Evolutionary conservation across 2,113 vertebrate species (phyloP).

Genomic region (Puma concolor): DNA sequence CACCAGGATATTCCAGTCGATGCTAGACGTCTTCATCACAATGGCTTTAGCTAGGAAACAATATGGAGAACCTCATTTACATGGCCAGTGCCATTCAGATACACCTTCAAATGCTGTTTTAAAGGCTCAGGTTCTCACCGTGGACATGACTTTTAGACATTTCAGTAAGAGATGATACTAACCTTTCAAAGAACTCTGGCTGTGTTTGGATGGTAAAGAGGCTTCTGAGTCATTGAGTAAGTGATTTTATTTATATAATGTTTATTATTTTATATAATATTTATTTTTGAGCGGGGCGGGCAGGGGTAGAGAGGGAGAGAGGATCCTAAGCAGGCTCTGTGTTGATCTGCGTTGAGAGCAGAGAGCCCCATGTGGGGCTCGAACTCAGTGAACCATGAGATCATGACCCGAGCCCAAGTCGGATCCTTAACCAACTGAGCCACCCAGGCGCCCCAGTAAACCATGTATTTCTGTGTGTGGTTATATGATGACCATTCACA

Average conservation of each 20-base stretch:
- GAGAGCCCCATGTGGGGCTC: too few relatives aligned
- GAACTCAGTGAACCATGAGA: too few relatives aligned
- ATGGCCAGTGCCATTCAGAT: neutral
- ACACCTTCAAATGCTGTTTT: neutral
- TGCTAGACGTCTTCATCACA: neutral
- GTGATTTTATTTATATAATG: neutral
- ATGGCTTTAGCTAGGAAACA: neutral
- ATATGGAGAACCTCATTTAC: neutral
- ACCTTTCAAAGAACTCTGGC: neutral
- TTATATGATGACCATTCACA: neutral
- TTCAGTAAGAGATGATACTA: neutral
- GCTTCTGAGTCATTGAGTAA: neutral
- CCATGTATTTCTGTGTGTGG: neutral
- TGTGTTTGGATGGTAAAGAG: neutral
- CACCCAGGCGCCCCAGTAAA: neutral
- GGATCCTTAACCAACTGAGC: too few relatives aligned
- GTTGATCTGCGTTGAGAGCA: too few relatives aligned
- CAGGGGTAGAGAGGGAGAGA: too few relatives aligned
- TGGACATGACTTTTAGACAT: neutral
- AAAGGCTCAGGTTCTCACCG: neutral
- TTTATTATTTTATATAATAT: too few relatives aligned
- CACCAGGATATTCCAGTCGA: neutral
- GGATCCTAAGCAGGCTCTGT: too few relatives aligned
- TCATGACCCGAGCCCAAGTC: too few relatives aligned
- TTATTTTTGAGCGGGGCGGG: too few relatives aligned